Conservation (phyloP, 2,888 invertebrate genomes). For the Cheilosia variabilis region DNA sequence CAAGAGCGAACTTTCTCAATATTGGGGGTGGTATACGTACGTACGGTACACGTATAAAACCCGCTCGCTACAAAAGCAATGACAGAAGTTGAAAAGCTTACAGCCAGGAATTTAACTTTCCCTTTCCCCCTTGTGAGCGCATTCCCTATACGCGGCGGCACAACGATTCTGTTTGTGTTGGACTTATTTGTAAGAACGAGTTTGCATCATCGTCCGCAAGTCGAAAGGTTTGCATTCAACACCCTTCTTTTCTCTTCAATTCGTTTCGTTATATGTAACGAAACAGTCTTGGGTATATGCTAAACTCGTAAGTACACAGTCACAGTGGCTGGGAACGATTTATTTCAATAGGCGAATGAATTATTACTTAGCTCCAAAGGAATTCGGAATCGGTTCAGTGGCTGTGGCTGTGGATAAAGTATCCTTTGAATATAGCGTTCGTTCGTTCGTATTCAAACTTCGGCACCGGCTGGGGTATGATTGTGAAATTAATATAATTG, state of each 20-base stretch:
- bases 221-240: neutral
- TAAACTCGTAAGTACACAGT: neutral
- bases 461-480: neutral
- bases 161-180: neutral
- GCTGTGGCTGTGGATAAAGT: neutral
- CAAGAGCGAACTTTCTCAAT: too few species aligned
- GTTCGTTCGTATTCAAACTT: constrained; percentile 4
- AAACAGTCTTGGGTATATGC: neutral
- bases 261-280: neutral
- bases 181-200: constrained; percentile 1
- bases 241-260: neutral
- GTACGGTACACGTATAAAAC: too few species aligned
- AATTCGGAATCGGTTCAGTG: neutral
- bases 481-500: neutral
- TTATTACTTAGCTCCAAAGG: constrained; percentile 1
- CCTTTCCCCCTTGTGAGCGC: neutral
- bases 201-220: neutral
- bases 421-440: neutral
- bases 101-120: neutral
- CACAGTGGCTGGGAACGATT: neutral
- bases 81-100: too few species aligned
- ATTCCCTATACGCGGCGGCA: neutral
- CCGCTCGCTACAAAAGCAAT: too few species aligned
- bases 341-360: constrained; percentile 6
- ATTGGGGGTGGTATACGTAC: too few species aligned